Percentiles rank a stretch among this genome's conserved stretches.
Conservation (phyloP, 2,888 invertebrate genomes). For the Drosophila anceps region DNA sequence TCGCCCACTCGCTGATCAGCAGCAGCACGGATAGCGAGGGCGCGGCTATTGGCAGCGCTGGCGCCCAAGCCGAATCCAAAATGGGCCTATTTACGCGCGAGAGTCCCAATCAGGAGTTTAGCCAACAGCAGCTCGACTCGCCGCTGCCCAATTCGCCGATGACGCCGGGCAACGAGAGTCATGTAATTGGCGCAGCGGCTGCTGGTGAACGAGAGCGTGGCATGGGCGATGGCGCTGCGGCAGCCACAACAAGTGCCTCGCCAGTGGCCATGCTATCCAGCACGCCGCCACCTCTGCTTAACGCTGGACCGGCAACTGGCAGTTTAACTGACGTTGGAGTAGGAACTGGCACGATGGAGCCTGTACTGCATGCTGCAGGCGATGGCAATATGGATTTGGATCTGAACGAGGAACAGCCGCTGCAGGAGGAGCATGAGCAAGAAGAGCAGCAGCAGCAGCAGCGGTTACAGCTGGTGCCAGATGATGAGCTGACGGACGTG, state of each 20-base stretch:
- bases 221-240: conserved; percentile 84
- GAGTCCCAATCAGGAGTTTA: conserved; percentile 84
- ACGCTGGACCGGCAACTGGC: not conserved
- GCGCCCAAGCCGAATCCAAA: conserved; percentile 76
- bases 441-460: not conserved
- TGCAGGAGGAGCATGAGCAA: not conserved
- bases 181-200: not conserved
- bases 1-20: conserved; percentile 66
- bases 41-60: conserved; percentile 49
- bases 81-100: conserved; percentile 85
- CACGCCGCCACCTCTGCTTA: conserved; percentile 79
- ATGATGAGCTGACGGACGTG: conserved; percentile 62
- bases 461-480: conserved; percentile 18
- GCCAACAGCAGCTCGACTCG: conserved; percentile 80
- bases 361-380: conserved; percentile 33
- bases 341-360: conserved; percentile 7
- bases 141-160: conserved; percentile 74
- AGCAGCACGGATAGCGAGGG: conserved; percentile 60
- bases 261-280: conserved; percentile 80
- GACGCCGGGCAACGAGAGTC: conserved; percentile 52
- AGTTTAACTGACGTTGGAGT: not conserved
- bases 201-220: conserved; percentile 72
- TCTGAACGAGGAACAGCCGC: conserved; percentile 6
- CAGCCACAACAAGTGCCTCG: conserved; percentile 76
- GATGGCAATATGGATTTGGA: conserved; percentile 40